phyloP scores from a whole-genome alignment of 2,797 vertebrate species.

The Cottoperca gobio region DNA sequence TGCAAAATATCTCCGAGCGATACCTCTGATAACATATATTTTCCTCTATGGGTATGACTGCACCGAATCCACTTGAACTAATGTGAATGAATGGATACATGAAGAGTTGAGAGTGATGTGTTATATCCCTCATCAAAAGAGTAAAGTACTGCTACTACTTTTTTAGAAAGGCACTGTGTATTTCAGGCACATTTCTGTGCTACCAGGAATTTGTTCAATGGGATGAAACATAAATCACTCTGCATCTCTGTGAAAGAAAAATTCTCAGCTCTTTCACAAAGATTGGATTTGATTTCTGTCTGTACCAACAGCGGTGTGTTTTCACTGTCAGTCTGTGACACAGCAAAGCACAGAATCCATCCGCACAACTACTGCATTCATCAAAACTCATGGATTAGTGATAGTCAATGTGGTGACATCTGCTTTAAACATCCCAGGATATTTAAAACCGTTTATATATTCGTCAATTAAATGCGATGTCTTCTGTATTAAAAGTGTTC shows the following conservation, averaged over 20 bases:
- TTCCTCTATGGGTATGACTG: slow-evolving; percentile 66
- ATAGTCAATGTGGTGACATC: slow-evolving; percentile 33
- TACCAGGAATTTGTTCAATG: slow-evolving; percentile 68
- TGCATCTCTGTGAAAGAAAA: slow-evolving; percentile 62
- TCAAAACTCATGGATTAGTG: slow-evolving; percentile 65
- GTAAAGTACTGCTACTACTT: slow-evolving; percentile 61
- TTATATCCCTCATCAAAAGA: slow-evolving; percentile 71
- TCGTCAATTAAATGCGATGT: slow-evolving; percentile 1
- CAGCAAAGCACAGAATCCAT: slow-evolving; percentile 45
- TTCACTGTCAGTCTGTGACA: slow-evolving; percentile 65
- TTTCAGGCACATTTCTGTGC: slow-evolving; percentile 69
- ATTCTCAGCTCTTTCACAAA: slow-evolving; percentile 54
- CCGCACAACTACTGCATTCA: slow-evolving; percentile 50
- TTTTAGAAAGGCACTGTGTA: slow-evolving; percentile 43
- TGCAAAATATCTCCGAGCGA: slow-evolving; percentile 68
- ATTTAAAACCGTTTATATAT: not conserved
- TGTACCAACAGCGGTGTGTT: slow-evolving; percentile 52
- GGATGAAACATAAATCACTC: slow-evolving; percentile 70
- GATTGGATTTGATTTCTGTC: slow-evolving; percentile 70
- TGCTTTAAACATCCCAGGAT: slow-evolving; percentile 24
- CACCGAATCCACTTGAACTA: slow-evolving; percentile 73
- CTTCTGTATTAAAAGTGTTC: not conserved
- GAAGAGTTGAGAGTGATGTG: slow-evolving; percentile 66
- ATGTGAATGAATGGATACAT: slow-evolving; percentile 76
- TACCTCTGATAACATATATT: slow-evolving; percentile 76